Conservation (phyloP, 2,797 vertebrate genomes). For the Pseudotriccus pelzelni region DNA sequence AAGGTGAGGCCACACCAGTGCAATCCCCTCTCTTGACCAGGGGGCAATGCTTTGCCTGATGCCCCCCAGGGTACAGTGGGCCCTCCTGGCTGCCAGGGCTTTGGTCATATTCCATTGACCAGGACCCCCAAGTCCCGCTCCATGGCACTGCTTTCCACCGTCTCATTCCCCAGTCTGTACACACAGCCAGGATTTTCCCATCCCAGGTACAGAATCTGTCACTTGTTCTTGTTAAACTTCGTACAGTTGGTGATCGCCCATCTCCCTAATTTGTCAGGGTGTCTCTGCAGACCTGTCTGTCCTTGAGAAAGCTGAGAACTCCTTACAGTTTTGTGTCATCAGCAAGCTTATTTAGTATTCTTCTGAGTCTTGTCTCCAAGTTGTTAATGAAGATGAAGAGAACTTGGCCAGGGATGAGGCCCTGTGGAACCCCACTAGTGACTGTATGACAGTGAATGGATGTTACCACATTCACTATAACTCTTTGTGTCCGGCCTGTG, state of each 20-base stretch:
- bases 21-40: neutral
- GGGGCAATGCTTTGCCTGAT: neutral
- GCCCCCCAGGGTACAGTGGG: rapidly evolving
- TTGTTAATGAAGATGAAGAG: neutral
- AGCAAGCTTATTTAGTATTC: neutral
- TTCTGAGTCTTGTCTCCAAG: neutral
- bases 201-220: neutral
- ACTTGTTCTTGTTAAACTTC: neutral
- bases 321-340: too few relatives aligned
- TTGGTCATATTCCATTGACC: neutral
- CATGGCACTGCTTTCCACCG: rapidly evolving
- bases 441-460: neutral
- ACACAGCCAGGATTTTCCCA: neutral
- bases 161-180: neutral
- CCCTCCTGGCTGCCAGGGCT: neutral
- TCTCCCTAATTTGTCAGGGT: neutral
- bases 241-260: neutral
- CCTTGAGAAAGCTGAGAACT: neutral
- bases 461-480: neutral
- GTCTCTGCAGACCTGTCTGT: neutral
- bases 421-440: neutral
- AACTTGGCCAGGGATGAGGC: neutral
- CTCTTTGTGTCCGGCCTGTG: neutral
- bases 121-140: neutral
- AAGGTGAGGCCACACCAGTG: rapidly evolving